Percentiles rank a stretch among this genome's conserved stretches.
Conservation (phyloP, 2,888 invertebrate species). For the Torymus aiolomorphi region DNA sequence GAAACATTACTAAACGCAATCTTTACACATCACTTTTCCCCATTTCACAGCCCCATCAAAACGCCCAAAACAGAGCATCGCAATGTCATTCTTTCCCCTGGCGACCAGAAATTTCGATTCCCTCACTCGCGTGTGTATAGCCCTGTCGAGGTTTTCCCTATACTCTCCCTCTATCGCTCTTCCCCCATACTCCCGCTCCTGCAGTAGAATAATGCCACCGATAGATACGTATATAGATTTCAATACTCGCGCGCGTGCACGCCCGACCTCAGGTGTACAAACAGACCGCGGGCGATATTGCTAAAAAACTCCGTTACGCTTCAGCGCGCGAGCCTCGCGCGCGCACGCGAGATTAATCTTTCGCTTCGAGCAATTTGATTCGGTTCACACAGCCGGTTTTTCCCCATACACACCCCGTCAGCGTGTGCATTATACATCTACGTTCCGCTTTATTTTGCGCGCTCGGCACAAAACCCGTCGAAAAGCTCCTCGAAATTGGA, state of each 20-base stretch:
- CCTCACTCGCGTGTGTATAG: no score
- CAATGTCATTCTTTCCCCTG: neutral
- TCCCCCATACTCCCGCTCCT: no score
- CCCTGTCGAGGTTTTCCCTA: no score
- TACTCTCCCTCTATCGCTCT: no score
- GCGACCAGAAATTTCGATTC: neutral
- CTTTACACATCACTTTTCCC: no score
- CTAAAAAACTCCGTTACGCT: conserved; percentile 65
- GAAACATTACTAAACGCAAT: no score
- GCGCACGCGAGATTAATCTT: conserved; percentile 71
- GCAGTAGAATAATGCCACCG: conserved; percentile 5
- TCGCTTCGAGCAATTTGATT: conserved; percentile 68
- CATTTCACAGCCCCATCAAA: no score
- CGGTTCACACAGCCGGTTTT: conserved; percentile 50
- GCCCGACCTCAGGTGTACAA: conserved; percentile 72
- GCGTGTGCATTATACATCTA: conserved; percentile 30
- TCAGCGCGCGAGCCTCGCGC: neutral
- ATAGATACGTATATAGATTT: conserved; percentile 4
- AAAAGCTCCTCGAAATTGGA: conserved; percentile 42
- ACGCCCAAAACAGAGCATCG: neutral
- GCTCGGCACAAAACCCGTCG: conserved; percentile 37
- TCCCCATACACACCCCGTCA: neutral
- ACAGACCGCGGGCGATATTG: conserved; percentile 72
- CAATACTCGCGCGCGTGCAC: conserved; percentile 1
- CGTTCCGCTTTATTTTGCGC: conserved; percentile 51